Conservation (phyloP, 2,888 invertebrate species). For the Arenicola marina region DNA sequence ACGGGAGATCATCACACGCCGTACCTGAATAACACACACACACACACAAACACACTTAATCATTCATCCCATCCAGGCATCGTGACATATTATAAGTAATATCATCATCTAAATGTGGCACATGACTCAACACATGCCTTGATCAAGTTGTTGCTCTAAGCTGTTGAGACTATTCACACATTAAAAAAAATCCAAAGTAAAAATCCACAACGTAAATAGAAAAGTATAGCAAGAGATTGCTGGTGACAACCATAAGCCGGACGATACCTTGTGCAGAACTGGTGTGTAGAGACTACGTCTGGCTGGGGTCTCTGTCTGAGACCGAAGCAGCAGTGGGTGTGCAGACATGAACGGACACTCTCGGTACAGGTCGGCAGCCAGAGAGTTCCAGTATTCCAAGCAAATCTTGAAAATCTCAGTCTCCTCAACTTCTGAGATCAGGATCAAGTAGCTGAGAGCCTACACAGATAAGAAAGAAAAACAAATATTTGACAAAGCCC, state of each 20-base stretch:
- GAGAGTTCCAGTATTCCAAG: slow-evolving; percentile 96
- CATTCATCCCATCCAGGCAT: too few relatives aligned
- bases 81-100: too few relatives aligned
- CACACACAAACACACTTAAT: too few relatives aligned
- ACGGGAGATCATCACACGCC: slow-evolving; percentile 97
- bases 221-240: too few relatives aligned
- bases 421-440: slow-evolving; percentile 92
- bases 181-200: too few relatives aligned
- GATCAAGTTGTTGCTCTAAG: too few relatives aligned
- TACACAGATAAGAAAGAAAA: slow-evolving; percentile 31
- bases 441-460: slow-evolving; percentile 62
- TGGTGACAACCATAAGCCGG: too few relatives aligned
- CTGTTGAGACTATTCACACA: too few relatives aligned
- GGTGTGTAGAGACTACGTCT: slow-evolving; percentile 61
- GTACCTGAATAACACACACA: slow-evolving; percentile 70
- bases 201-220: too few relatives aligned
- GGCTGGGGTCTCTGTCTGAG: slow-evolving; percentile 53
- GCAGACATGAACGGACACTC: slow-evolving; percentile 64
- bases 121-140: too few relatives aligned
- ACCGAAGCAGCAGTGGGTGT: slow-evolving; percentile 54
- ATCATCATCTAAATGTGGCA: too few relatives aligned
- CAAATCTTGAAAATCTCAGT: slow-evolving; percentile 99
- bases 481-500: not conserved
- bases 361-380: slow-evolving; percentile 91
- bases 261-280: slow-evolving; percentile 61